phyloP scores from a whole-genome alignment of 1,140 invertebrate genomes.

The Ceratosolen solmsi region DNA sequence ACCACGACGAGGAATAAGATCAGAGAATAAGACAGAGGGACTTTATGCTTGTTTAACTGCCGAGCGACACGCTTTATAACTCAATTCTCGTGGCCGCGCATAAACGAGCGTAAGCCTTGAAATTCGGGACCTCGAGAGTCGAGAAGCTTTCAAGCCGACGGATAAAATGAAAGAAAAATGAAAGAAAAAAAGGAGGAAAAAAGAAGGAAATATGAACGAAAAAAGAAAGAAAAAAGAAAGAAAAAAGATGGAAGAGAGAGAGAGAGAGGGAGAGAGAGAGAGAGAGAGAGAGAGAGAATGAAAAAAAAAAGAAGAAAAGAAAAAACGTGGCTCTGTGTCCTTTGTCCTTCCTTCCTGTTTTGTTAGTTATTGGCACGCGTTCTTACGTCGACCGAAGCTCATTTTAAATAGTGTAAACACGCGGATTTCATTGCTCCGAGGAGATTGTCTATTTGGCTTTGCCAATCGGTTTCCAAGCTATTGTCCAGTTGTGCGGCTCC shows the following conservation, averaged over 20 bases:
- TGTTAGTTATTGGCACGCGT: background rate
- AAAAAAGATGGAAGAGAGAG: too few species aligned
- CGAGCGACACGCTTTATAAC: slow-evolving; percentile 33
- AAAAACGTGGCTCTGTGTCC: background rate
- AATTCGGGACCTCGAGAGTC: background rate
- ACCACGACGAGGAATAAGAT: background rate
- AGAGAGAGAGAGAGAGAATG: too few species aligned
- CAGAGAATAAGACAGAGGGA: background rate
- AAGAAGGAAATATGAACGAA: too few species aligned
- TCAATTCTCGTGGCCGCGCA: slow-evolving; percentile 22
- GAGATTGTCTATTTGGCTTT: background rate
- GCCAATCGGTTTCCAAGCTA: background rate
- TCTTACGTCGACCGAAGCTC: background rate
- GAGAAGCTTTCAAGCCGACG: background rate
- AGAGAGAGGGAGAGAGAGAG: too few species aligned
- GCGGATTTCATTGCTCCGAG: background rate
- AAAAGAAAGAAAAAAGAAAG: too few species aligned
- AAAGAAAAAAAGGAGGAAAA: too few species aligned
- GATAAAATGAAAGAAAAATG: too few species aligned
- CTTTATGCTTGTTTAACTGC: slow-evolving; percentile 22
- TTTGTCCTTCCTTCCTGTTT: background rate
- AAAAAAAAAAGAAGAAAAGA: background rate
- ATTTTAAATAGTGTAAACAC: slow-evolving; percentile 24
- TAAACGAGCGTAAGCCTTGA: background rate
- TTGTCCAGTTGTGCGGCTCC: background rate